Evolutionary conservation across 2,113 vertebrate species (phyloP).

Genomic region (Canis aureus): DNA sequence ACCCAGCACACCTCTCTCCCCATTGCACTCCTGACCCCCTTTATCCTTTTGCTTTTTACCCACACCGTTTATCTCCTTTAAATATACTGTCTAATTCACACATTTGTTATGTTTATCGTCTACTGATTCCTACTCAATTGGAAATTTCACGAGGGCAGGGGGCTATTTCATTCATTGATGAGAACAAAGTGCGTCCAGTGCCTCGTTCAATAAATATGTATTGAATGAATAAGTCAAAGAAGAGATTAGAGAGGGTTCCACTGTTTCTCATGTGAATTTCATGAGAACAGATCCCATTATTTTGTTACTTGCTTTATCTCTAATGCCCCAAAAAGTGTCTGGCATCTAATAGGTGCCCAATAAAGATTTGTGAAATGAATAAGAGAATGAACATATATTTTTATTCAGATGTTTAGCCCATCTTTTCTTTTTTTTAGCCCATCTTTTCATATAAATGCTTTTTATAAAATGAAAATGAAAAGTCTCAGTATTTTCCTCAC

Average conservation of each 20-base stretch:
- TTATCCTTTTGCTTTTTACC: not conserved
- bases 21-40: not conserved
- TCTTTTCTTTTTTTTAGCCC: not conserved
- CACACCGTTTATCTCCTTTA: not conserved
- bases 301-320: conserved; percentile 33
- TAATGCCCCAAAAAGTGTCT: not conserved
- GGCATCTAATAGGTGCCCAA: not conserved
- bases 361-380: not conserved
- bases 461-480: not conserved
- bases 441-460: not conserved
- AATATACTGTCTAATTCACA: not conserved
- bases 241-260: not conserved
- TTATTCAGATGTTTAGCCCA: conserved; percentile 1
- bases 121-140: not conserved
- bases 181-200: not conserved
- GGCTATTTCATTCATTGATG: not conserved
- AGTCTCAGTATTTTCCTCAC: not conserved
- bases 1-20: no score
- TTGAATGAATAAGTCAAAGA: not conserved
- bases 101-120: not conserved
- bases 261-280: not conserved
- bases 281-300: not conserved
- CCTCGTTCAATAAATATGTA: not conserved
- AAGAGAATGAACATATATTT: not conserved
- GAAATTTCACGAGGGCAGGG: not conserved